phyloP scores from a whole-genome alignment of 2,113 vertebrate genomes.

The Agapornis roseicollis region DNA sequence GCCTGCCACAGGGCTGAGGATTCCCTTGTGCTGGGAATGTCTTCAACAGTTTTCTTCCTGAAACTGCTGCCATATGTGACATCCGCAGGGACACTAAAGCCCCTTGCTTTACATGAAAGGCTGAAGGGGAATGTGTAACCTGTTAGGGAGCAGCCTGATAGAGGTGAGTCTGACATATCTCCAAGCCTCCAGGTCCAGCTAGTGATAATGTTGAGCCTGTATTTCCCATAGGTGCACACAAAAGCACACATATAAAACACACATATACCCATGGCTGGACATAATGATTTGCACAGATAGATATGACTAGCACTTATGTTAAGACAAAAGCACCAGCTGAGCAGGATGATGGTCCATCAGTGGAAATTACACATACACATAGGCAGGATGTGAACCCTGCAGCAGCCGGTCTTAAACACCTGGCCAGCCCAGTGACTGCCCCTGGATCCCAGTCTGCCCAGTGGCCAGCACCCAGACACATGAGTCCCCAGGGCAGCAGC shows the following conservation, averaged over 20 bases:
- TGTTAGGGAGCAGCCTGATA: neutral
- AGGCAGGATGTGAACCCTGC: neutral
- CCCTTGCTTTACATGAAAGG: neutral
- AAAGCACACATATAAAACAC: too few species aligned
- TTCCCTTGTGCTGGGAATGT: neutral
- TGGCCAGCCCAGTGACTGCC: too few species aligned
- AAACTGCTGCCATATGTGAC: neutral
- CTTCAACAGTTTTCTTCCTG: neutral
- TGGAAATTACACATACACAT: neutral
- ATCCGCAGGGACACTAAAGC: neutral
- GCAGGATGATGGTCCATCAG: neutral
- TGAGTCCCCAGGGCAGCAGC: neutral
- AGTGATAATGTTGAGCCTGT: accelerated
- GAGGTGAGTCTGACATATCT: accelerated
- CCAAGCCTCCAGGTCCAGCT: neutral
- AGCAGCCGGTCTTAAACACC: accelerated
- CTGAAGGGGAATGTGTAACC: neutral
- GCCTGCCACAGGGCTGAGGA: accelerated
- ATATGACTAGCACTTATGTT: accelerated
- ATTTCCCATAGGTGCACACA: accelerated
- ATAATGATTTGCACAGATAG: too few species aligned
- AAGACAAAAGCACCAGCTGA: neutral
- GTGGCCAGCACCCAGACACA: too few species aligned
- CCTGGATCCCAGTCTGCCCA: neutral
- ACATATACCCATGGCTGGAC: accelerated